Percentiles rank a stretch among this genome's conserved stretches.
These are phyloP conservation scores for Drosophila suboccidentalis DNA, from an alignment of 2,888 invertebrate species.

Conservation along the genomic window DNA sequence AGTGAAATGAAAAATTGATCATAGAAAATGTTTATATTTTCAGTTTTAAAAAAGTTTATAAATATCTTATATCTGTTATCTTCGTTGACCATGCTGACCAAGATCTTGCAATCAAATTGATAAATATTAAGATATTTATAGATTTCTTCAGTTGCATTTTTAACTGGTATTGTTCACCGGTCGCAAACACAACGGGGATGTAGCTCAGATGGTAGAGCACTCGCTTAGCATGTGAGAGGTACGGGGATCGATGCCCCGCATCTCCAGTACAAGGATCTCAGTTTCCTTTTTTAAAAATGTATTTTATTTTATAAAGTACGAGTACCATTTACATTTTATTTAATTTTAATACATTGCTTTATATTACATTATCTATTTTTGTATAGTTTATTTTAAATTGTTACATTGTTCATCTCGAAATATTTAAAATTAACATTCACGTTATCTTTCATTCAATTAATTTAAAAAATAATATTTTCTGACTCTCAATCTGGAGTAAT, in stretches of 20 bases:
- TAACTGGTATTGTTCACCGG: constrained; percentile 11
- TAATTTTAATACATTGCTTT: no score
- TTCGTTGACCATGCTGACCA: constrained; percentile 4
- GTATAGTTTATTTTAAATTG: no score
- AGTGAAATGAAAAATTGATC: not conserved
- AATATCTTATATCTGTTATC: no score
- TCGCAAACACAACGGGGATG: constrained; percentile 77
- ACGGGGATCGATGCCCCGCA: constrained; percentile 86
- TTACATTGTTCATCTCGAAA: no score
- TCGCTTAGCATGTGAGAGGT: constrained; percentile 86
- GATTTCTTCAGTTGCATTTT: not conserved
- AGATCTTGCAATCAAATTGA: constrained; percentile 8
- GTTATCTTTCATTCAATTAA: no score
- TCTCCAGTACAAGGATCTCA: constrained; percentile 70
- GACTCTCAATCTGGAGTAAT: no score
- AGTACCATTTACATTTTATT: no score
- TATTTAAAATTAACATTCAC: no score
- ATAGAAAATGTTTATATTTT: not conserved
- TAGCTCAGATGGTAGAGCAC: constrained; percentile 86
- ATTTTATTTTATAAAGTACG: no score
- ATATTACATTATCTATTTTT: no score
- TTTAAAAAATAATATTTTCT: no score
- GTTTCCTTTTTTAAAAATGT: no score
- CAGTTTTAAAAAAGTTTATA: not conserved
- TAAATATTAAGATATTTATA: constrained; percentile 21